Conservation (phyloP, 2,797 vertebrate species). For the Gymnoscopelus braueri region DNA sequence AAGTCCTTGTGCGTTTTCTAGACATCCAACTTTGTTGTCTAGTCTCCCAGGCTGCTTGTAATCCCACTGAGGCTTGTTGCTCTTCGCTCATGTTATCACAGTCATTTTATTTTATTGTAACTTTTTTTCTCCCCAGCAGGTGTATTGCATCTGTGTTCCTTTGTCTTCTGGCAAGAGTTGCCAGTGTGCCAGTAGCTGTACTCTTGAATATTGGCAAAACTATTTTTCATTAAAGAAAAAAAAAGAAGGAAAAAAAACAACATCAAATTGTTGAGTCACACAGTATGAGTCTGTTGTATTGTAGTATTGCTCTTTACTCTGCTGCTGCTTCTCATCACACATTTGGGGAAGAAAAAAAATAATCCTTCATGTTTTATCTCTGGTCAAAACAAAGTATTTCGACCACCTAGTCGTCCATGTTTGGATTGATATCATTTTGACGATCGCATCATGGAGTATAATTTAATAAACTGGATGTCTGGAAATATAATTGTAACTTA, state of each 20-base stretch:
- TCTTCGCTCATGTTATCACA: slow-evolving; percentile 28
- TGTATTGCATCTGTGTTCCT: slow-evolving; percentile 52
- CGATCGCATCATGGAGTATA: slow-evolving; percentile 80
- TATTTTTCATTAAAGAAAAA: slow-evolving; percentile 43
- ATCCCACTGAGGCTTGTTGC: slow-evolving; percentile 25
- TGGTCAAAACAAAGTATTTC: slow-evolving; percentile 68
- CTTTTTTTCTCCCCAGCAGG: slow-evolving; percentile 27
- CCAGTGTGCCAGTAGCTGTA: slow-evolving; percentile 51
- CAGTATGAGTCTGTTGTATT: slow-evolving; percentile 77
- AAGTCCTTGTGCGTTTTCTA: not conserved
- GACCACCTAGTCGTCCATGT: slow-evolving; percentile 68
- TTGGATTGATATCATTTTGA: slow-evolving; percentile 73
- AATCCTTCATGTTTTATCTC: slow-evolving; percentile 59
- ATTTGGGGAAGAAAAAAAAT: slow-evolving; percentile 66
- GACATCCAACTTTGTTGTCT: not conserved
- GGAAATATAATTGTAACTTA: slow-evolving; percentile 83
- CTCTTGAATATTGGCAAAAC: slow-evolving; percentile 54
- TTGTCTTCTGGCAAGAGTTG: slow-evolving; percentile 39
- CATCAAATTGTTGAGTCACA: slow-evolving; percentile 70
- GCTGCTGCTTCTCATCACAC: slow-evolving; percentile 75
- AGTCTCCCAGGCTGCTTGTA: slow-evolving; percentile 23
- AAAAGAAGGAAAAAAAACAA: not conserved
- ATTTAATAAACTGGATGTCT: slow-evolving; percentile 84
- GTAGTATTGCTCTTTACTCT: slow-evolving; percentile 76
- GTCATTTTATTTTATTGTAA: slow-evolving; percentile 25